Conservation (phyloP, 1,140 invertebrate genomes). For the Cotesia vestalis region DNA sequence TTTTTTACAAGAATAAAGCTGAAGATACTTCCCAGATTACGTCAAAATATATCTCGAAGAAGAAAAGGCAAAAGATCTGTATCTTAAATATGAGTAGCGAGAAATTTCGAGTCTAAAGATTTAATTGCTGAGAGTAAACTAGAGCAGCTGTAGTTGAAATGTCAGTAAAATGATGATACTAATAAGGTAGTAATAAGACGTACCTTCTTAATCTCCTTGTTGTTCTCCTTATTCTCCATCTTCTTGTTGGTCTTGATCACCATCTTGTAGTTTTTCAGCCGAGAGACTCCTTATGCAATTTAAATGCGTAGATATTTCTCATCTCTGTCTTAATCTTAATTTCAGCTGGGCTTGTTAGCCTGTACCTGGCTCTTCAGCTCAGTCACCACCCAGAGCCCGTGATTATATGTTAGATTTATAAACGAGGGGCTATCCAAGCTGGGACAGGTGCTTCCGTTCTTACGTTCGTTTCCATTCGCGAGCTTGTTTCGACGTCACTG, state of each 20-base stretch:
- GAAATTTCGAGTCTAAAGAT: slow-evolving; percentile 46
- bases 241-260: slow-evolving; percentile 22
- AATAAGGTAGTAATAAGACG: slow-evolving; percentile 65
- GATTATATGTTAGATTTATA: slow-evolving; percentile 64
- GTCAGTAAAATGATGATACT: slow-evolving; percentile 38
- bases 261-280: background rate
- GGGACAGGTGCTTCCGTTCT: slow-evolving; percentile 44
- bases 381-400: slow-evolving; percentile 51
- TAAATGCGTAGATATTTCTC: too few species aligned
- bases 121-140: slow-evolving; percentile 66
- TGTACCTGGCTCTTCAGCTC: too few species aligned
- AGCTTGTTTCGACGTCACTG: slow-evolving; percentile 8
- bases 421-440: slow-evolving; percentile 49
- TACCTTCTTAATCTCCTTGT: slow-evolving; percentile 36
- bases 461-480: slow-evolving; percentile 1
- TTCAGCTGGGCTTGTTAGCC: too few species aligned
- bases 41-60: too few species aligned
- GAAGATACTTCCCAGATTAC: too few species aligned
- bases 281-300: too few species aligned
- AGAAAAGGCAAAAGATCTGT: too few species aligned
- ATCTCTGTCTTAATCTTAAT: too few species aligned
- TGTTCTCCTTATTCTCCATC: slow-evolving; percentile 34
- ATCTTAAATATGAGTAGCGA: background rate
- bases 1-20: too few species aligned
- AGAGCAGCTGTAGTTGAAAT: slow-evolving; percentile 53